A percentile compares a stretch with the other conserved stretches of the same genome.
These are phyloP conservation scores for Burhinus oedicnemus DNA, from an alignment of 2,113 vertebrate genomes.

Conservation along the genomic window DNA sequence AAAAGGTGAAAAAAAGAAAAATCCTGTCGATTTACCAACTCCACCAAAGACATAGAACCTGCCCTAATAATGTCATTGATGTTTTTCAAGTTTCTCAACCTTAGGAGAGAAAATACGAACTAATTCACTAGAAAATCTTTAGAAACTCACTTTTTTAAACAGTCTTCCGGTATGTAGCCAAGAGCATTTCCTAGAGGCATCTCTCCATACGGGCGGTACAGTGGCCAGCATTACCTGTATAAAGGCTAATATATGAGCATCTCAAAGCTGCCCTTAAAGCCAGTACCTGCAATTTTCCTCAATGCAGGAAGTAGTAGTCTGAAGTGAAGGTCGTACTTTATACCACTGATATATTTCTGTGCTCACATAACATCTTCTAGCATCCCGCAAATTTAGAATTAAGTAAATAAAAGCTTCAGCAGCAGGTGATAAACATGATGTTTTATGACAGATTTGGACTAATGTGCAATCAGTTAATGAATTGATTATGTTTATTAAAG, in stretches of 20 bases:
- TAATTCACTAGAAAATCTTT: not conserved
- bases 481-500: not conserved
- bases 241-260: not conserved
- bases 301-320: accelerated
- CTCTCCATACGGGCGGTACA: not conserved
- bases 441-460: not conserved
- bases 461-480: not conserved
- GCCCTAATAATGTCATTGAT: accelerated
- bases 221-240: not conserved
- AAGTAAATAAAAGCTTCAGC: not conserved
- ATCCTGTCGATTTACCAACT: not conserved
- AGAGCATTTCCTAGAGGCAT: not conserved
- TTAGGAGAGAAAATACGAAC: not conserved
- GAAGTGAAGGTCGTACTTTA: not conserved
- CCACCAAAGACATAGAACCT: not conserved
- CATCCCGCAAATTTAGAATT: not conserved
- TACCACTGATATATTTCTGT: not conserved
- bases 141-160: not conserved
- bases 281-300: not conserved
- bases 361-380: not conserved
- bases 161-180: not conserved
- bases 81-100: not conserved
- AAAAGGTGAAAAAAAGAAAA: accelerated
- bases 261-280: not conserved
- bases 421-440: not conserved